Percentiles rank a stretch among this genome's conserved stretches.
These are phyloP conservation scores for Diarsia mendica DNA, from an alignment of 2,888 invertebrate species.

Conservation along the genomic window DNA sequence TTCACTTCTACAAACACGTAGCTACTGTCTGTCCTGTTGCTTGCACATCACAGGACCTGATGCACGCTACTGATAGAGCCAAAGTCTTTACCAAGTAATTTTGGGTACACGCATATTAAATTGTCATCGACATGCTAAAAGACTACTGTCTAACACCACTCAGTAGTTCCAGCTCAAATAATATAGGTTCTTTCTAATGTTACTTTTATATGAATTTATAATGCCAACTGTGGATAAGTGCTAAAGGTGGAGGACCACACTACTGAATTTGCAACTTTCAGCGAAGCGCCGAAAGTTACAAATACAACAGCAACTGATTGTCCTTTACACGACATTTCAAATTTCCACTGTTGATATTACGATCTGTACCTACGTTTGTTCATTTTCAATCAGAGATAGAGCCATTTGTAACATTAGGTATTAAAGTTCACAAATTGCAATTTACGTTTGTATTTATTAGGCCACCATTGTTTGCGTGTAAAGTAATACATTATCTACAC, in stretches of 20 bases:
- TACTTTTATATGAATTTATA: background rate
- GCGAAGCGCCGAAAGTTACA: background rate
- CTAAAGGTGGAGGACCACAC: background rate
- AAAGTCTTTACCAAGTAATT: no score
- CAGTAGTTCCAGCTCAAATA: background rate
- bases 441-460: conserved; percentile 22
- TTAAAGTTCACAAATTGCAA: conserved; percentile 15
- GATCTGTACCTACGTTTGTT: background rate
- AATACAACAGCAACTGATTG: background rate
- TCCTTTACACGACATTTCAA: background rate
- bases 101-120: no score
- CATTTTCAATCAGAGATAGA: conserved; percentile 12
- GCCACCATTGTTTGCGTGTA: background rate
- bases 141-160: background rate
- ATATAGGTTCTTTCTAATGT: background rate
- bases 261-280: background rate
- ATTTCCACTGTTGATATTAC: background rate
- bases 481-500: conserved; percentile 17
- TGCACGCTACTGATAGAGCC: no score
- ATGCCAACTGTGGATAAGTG: background rate
- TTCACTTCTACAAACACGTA: background rate
- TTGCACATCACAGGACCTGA: no score
- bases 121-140: no score
- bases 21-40: background rate
- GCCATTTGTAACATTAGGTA: background rate